Evolutionary conservation across 2,113 vertebrate species (phyloP), one percentile per base, ranked within the genome.

Genomic region (Lophochroa leadbeateri): DNA sequence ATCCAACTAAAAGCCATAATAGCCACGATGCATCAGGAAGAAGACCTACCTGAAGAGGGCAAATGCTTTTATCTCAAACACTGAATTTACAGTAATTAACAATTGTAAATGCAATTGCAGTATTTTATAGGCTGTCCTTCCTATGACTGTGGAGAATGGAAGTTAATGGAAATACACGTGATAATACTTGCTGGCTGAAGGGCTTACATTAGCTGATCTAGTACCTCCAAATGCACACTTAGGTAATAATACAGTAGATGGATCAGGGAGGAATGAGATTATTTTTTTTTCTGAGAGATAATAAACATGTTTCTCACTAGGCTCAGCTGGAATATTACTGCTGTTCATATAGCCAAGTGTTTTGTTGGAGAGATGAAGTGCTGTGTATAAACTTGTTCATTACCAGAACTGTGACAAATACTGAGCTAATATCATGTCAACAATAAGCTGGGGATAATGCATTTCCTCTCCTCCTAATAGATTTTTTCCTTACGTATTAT

Each of bases 141-240:
- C 70, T 67, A 9, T 3, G 7, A 57, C 9, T 79, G 71, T 68
- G 50, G 70, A 39, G 84, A 93, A 90, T 52, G 55, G 81, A 63
- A 94, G 81, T 60, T 95, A 97, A 96, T 96, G 90, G 93, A 91
- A 96, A 91, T 81, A 81, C 92, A n/a, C 81, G 81, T 70, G 80
- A 58, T 91, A 92, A 86, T 50, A 39, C 63, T 43, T 58, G 69
- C 49, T 85, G 74, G 70, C 83, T 91, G 92, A 96, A 91, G 86
- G 81, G 64, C 58, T 94, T 94, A 41, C 90, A 90, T 96, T 94
- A 96, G 89, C 91, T 90, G 83, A 81, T 85, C 77, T 89, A 75
- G 47, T 49, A 47, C 69, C 76, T 96, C 79, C 82, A 79, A 90
- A 82, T 28, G 77, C 13, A 4, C 60, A n/a, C 83, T 70, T 57